Conservation (phyloP, 1,140 invertebrate genomes). For the Capitella teleta region DNA sequence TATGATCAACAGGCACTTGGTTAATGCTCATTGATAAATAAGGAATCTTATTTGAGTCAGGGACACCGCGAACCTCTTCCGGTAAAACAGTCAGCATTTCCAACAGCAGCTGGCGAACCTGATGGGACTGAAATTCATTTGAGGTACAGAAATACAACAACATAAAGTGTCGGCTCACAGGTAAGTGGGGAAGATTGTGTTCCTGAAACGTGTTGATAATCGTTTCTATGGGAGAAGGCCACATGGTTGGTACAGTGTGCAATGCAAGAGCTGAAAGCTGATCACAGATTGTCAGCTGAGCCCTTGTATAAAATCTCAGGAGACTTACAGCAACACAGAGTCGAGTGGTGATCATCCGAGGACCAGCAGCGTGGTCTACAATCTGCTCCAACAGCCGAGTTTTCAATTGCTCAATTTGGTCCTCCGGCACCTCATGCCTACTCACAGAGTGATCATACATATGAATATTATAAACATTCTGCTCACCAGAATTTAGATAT, state of each 20-base stretch:
- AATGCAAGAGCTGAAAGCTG: constrained; percentile 58
- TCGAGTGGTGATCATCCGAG: constrained; percentile 70
- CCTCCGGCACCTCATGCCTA: constrained; percentile 60
- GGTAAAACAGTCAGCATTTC: not conserved
- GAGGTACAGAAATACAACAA: not conserved
- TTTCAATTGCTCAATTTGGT: constrained; percentile 62
- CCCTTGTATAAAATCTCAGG: not conserved
- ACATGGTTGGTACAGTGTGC: constrained; percentile 50
- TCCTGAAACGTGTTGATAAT: constrained; percentile 54
- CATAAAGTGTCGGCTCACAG: too few relatives aligned
- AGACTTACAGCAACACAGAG: constrained; percentile 71
- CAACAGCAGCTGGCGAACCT: not conserved
- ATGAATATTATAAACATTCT: not conserved
- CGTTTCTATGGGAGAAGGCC: constrained; percentile 55
- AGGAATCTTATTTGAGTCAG: too few relatives aligned
- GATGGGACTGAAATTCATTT: not conserved
- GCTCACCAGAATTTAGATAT: constrained; percentile 65
- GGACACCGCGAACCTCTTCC: not conserved
- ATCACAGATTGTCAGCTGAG: not conserved
- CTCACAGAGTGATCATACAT: constrained; percentile 11
- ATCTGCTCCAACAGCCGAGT: constrained; percentile 64
- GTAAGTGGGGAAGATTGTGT: constrained; percentile 40
- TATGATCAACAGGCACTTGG: not conserved
- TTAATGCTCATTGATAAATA: too few relatives aligned
- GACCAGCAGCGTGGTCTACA: constrained; percentile 57